Conservation (phyloP, 2,113 vertebrate species). For the Protomyctophum bolini region DNA sequence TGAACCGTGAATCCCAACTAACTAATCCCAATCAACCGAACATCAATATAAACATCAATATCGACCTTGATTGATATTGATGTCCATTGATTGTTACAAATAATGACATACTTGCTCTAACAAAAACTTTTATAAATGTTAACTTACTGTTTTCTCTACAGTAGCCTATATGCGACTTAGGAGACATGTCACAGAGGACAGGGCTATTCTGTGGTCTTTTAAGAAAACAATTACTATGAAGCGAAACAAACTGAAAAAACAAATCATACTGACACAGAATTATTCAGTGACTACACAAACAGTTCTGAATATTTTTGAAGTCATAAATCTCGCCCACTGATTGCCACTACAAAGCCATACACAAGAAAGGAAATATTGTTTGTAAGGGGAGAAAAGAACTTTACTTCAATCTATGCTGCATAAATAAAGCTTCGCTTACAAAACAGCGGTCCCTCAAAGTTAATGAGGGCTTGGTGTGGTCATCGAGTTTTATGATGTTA, state of each 20-base stretch:
- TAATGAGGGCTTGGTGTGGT: conserved; percentile 94
- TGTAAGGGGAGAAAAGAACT: conserved; percentile 79
- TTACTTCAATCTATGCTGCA: conserved; percentile 76
- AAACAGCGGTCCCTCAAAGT: conserved; percentile 81
- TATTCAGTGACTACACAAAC: conserved; percentile 43
- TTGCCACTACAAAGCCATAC: conserved; percentile 40
- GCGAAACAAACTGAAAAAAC: conserved; percentile 34
- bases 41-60: no score
- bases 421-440: conserved; percentile 83
- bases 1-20: no score
- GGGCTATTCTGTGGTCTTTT: conserved; percentile 26
- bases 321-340: conserved; percentile 53
- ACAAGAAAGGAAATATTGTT: conserved; percentile 80
- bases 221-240: conserved; percentile 35
- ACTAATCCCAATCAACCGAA: no score
- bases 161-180: conserved; percentile 2
- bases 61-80: no score
- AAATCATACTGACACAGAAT: conserved; percentile 12
- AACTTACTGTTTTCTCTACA: conserved; percentile 19
- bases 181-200: conserved; percentile 44
- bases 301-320: conserved; percentile 49
- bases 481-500: conserved; percentile 95
- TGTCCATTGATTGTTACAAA: no score
- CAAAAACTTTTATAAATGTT: conserved; percentile 6
- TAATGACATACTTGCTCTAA: no score